phyloP scores from a whole-genome alignment of 1,140 invertebrate genomes.

The Drosophila carrolli region DNA sequence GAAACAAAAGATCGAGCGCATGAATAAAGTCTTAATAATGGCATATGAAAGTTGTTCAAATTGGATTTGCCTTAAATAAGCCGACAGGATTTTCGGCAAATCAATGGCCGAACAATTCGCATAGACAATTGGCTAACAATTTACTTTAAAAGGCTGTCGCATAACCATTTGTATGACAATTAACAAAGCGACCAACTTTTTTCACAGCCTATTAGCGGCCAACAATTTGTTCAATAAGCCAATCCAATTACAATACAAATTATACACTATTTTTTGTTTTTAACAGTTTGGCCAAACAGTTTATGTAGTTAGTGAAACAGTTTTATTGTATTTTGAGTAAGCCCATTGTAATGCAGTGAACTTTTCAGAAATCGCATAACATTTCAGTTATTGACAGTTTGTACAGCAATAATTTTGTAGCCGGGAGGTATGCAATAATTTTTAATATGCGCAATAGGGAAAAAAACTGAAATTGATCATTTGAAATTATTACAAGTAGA shows the following conservation, averaged over 20 bases:
- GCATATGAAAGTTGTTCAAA: not conserved
- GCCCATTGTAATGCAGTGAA: not conserved
- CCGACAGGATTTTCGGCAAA: conserved; percentile 4
- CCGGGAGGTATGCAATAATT: conserved; percentile 24
- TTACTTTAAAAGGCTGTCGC: not conserved
- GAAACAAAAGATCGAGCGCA: conserved; percentile 3
- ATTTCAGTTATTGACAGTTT: not conserved
- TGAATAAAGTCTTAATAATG: not conserved
- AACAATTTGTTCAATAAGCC: conserved; percentile 27
- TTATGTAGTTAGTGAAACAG: conserved; percentile 3
- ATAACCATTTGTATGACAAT: conserved; percentile 8
- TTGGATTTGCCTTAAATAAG: conserved; percentile 23
- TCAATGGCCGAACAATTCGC: not conserved
- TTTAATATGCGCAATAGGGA: not conserved
- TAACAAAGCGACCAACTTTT: conserved; percentile 6
- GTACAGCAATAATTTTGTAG: not conserved
- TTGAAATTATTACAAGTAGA: no score
- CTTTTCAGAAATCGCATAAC: conserved; percentile 1
- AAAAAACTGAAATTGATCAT: no score
- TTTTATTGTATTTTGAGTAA: conserved; percentile 14
- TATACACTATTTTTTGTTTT: not conserved
- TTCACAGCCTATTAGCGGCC: conserved; percentile 24
- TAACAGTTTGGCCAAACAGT: not conserved
- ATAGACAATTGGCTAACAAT: conserved; percentile 2
- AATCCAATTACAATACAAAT: conserved; percentile 12